phyloP scores from a whole-genome alignment of 2,113 vertebrate genomes.

The Cyphomyrus discorhynchus region DNA sequence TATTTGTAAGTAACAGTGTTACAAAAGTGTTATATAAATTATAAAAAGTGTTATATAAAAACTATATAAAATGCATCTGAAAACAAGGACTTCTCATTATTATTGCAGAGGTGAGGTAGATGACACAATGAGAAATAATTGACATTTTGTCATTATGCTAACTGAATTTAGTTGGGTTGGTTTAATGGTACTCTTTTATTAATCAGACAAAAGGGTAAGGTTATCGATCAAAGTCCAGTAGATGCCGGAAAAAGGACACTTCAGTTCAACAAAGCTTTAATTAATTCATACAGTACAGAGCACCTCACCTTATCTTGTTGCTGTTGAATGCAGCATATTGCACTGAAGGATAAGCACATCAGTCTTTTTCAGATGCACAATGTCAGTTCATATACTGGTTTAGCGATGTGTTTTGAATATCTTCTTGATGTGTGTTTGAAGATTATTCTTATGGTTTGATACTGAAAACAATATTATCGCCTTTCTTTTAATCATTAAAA shows the following conservation, averaged over 20 bases:
- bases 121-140: neutral
- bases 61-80: neutral
- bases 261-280: conserved; percentile 14
- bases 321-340: neutral
- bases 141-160: conserved; percentile 6
- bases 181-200: conserved; percentile 14
- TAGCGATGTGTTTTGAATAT: too few species aligned
- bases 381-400: conserved; percentile 3
- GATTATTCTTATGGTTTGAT: neutral
- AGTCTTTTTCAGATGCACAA: neutral
- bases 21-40: neutral
- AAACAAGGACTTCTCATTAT: conserved; percentile 4
- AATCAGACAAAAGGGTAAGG: conserved; percentile 1
- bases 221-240: conserved; percentile 22
- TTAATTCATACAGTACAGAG: conserved; percentile 18
- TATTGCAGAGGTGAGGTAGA: conserved; percentile 1
- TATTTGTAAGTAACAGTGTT: neutral
- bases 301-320: conserved; percentile 8
- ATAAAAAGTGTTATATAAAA: neutral
- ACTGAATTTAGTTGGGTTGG: conserved; percentile 7
- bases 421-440: neutral
- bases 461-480: neutral
- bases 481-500: neutral
- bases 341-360: neutral
- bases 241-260: conserved; percentile 13